phyloP scores from a whole-genome alignment of 2,113 vertebrate species.

The Xenopus laevis region DNA sequence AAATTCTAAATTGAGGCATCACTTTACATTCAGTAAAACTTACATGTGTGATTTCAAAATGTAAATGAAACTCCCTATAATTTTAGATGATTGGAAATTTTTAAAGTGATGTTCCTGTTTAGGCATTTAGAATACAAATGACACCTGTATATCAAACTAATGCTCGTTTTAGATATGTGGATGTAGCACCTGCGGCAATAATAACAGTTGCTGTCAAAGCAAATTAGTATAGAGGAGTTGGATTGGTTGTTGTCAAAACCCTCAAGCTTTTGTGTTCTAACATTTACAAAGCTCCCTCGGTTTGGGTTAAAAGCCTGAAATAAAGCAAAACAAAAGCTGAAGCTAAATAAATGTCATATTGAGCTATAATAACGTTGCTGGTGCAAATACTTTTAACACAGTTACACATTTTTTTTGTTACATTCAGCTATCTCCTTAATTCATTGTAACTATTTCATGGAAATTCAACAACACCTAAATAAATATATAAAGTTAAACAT shows the following conservation, averaged over 20 bases:
- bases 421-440: too few species aligned
- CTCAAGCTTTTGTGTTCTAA: not conserved
- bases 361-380: too few species aligned
- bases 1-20: not conserved
- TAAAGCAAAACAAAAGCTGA: too few species aligned
- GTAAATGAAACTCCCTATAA: constrained; percentile 34
- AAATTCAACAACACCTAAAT: too few species aligned
- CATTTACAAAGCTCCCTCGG: not conserved
- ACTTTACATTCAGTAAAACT: constrained; percentile 3
- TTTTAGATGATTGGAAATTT: constrained; percentile 26
- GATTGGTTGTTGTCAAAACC: constrained; percentile 32
- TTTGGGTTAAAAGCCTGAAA: too few species aligned
- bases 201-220: constrained; percentile 27
- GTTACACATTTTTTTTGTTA: too few species aligned
- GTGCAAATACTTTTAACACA: too few species aligned
- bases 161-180: constrained; percentile 17
- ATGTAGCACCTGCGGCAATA: constrained; percentile 21
- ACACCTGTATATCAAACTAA: constrained; percentile 36
- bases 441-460: too few species aligned
- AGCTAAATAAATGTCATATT: too few species aligned
- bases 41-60: constrained; percentile 20
- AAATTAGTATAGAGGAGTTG: constrained; percentile 18
- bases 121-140: constrained; percentile 31
- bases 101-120: constrained; percentile 17
- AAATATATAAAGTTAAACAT: too few species aligned